These are phyloP conservation scores for Heliconius charithonia DNA, from an alignment of 2,888 invertebrate species.

Conservation along the genomic window DNA sequence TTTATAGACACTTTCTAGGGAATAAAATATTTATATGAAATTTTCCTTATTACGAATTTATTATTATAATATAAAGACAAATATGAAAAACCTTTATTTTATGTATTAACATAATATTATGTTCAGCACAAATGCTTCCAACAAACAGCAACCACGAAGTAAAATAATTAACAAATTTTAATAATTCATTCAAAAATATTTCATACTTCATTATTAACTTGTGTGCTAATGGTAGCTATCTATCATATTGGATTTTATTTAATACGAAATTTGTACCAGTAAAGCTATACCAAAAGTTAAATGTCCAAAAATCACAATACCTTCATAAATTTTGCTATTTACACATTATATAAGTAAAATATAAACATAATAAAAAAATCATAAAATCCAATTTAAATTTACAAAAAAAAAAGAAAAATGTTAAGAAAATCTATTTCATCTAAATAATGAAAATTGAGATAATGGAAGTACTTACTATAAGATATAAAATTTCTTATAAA, in stretches of 20 bases:
- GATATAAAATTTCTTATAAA: too few relatives aligned
- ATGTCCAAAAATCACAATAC: neutral
- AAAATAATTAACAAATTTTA: too few relatives aligned
- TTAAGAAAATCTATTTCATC: neutral
- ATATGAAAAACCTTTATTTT: neutral
- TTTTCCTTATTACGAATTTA: neutral
- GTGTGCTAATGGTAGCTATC: neutral
- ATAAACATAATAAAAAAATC: neutral
- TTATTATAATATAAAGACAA: neutral
- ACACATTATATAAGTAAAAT: neutral
- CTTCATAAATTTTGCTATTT: neutral
- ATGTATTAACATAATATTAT: neutral
- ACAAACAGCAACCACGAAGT: neutral
- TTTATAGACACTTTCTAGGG: neutral
- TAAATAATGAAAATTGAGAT: too few relatives aligned
- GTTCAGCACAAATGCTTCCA: constrained; percentile 1
- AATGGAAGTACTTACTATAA: too few relatives aligned
- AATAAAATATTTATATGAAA: neutral
- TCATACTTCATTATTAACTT: neutral
- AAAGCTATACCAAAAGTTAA: neutral
- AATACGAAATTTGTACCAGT: neutral
- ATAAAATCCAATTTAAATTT: neutral
- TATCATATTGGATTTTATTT: neutral
- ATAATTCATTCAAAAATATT: too few relatives aligned
- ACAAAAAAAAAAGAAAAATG: neutral